A percentile compares a stretch with the other conserved stretches of the same genome.
Conservation (phyloP, 2,888 invertebrate species). For the Laothoe populi region DNA sequence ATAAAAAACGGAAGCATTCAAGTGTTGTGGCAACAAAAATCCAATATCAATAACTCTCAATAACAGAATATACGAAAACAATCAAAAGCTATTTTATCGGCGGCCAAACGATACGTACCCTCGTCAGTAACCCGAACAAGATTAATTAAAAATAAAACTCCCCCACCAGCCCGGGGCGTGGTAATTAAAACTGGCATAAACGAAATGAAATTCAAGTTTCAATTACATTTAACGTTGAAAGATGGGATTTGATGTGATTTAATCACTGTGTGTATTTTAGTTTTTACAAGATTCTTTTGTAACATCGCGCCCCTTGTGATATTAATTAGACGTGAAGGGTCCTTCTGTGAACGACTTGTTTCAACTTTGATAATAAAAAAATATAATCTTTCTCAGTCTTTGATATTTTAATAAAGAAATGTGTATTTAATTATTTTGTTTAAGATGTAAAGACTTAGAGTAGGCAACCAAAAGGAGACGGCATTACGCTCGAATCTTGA, state of each 20-base stretch:
- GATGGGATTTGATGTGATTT: conserved; percentile 45
- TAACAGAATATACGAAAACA: conserved; percentile 41
- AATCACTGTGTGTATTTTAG: conserved; percentile 48
- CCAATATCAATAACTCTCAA: conserved; percentile 31
- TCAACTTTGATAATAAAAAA: conserved; percentile 26
- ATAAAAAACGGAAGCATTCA: neutral
- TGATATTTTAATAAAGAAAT: conserved; percentile 6
- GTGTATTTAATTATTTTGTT: neutral
- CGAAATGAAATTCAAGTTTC: conserved; percentile 59
- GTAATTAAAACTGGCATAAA: conserved; percentile 68
- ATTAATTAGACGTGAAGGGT: conserved; percentile 39
- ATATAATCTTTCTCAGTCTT: neutral
- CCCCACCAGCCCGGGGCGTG: conserved; percentile 49
- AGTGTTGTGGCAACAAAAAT: conserved; percentile 4
- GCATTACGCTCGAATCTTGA: too few species aligned
- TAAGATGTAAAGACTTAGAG: neutral
- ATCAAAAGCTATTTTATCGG: conserved; percentile 50
- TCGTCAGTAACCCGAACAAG: conserved; percentile 47
- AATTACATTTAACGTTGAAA: conserved; percentile 52
- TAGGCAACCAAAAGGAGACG: too few species aligned
- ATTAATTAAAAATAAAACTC: conserved; percentile 73
- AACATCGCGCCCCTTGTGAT: conserved; percentile 18
- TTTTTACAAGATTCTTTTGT: conserved; percentile 36
- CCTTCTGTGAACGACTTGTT: conserved; percentile 33
- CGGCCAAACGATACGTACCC: conserved; percentile 51